These are phyloP conservation scores for Sorex maritimensis DNA, from an alignment of 2,797 vertebrate genomes.

Conservation along the genomic window DNA sequence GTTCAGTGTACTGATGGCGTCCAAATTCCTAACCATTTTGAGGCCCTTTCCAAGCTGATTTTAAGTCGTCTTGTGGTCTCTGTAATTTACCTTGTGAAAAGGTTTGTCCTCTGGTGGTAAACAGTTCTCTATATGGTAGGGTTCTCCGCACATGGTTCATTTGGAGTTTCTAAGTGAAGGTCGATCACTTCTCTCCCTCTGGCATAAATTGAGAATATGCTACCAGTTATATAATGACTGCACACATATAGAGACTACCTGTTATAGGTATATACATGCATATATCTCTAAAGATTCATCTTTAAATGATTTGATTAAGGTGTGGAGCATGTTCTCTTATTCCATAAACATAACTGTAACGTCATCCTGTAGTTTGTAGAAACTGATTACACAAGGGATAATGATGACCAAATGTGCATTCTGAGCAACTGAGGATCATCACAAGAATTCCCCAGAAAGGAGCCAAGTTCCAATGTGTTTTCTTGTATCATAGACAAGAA, in stretches of 20 bases:
- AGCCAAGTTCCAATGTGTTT: slow-evolving; percentile 80
- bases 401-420: slow-evolving; percentile 81
- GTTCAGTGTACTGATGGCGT: slow-evolving; percentile 44
- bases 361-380: slow-evolving; percentile 81
- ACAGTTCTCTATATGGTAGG: neutral
- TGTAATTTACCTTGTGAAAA: slow-evolving; percentile 34
- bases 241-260: neutral
- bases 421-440: slow-evolving; percentile 73
- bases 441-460: slow-evolving; percentile 76
- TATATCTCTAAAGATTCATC: slow-evolving; percentile 66
- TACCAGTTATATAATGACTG: slow-evolving; percentile 48
- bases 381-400: slow-evolving; percentile 84
- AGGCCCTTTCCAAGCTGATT: slow-evolving; percentile 39
- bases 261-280: slow-evolving; percentile 71
- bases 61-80: slow-evolving; percentile 10
- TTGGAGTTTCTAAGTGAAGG: slow-evolving; percentile 38
- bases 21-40: slow-evolving; percentile 35
- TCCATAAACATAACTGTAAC: slow-evolving; percentile 72
- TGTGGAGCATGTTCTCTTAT: slow-evolving; percentile 65
- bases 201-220: neutral
- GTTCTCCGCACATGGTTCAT: slow-evolving; percentile 37
- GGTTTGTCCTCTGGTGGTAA: slow-evolving; percentile 31
- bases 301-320: slow-evolving; percentile 72
- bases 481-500: slow-evolving; percentile 79
- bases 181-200: slow-evolving; percentile 26